These are phyloP conservation scores for Hybognathus amarus DNA, from an alignment of 2,797 vertebrate genomes.

Conservation along the genomic window DNA sequence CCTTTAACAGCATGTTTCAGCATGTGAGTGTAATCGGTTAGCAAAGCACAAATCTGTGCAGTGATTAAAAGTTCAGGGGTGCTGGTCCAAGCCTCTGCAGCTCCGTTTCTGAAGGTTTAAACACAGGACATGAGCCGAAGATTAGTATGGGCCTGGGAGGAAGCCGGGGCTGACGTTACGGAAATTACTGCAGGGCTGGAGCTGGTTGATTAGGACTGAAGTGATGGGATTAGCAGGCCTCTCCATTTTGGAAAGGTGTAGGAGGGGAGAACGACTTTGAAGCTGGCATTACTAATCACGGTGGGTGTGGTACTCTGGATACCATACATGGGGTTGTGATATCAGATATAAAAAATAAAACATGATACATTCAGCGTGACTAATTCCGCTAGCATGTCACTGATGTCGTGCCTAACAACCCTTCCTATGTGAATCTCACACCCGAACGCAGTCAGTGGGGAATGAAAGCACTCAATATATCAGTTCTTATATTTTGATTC, in stretches of 20 bases:
- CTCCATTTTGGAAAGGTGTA: slow-evolving; percentile 22
- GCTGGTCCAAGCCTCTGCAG: slow-evolving; percentile 22
- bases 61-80: slow-evolving; percentile 40
- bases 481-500: background rate
- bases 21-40: slow-evolving; percentile 21
- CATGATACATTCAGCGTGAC: slow-evolving; percentile 1
- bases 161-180: slow-evolving; percentile 53
- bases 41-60: slow-evolving; percentile 43
- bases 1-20: slow-evolving; percentile 2
- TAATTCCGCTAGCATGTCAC: slow-evolving; percentile 23
- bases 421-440: background rate
- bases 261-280: slow-evolving; percentile 42
- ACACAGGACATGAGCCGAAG: slow-evolving; percentile 53
- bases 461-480: background rate
- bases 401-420: background rate
- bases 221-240: slow-evolving; percentile 58
- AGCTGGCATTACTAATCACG: slow-evolving; percentile 46
- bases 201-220: slow-evolving; percentile 60
- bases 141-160: slow-evolving; percentile 54
- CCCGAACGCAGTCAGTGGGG: background rate
- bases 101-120: slow-evolving; percentile 41
- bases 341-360: slow-evolving; percentile 36
- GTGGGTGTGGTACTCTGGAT: slow-evolving; percentile 19
- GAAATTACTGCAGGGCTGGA: slow-evolving; percentile 62
- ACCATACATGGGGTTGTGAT: slow-evolving; percentile 35